Conservation (phyloP, 2,113 vertebrate genomes). For the Perca schrenkii region DNA sequence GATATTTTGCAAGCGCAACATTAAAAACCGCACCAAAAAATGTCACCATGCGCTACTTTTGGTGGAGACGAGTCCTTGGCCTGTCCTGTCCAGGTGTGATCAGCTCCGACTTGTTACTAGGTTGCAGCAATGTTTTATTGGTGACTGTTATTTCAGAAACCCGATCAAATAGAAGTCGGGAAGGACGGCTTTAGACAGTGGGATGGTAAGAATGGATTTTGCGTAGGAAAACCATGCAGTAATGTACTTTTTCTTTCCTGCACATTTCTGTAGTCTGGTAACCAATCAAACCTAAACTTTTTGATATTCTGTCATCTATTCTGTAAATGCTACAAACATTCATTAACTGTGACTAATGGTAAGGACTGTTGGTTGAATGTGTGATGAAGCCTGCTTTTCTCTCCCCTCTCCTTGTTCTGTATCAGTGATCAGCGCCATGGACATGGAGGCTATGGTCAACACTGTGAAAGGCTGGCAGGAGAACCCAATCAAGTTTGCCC, state of each 20-base stretch:
- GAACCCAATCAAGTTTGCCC: constrained; percentile 88
- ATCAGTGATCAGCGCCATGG: constrained; percentile 85
- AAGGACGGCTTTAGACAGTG: constrained; percentile 92
- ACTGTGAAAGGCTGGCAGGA: constrained; percentile 87
- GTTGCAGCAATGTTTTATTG: constrained; percentile 90
- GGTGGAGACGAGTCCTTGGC: constrained; percentile 80
- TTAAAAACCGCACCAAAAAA: not conserved
- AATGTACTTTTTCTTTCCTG: constrained; percentile 85
- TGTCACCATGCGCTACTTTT: constrained; percentile 59
- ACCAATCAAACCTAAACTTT: constrained; percentile 65
- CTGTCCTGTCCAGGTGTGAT: constrained; percentile 86
- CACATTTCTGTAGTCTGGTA: constrained; percentile 76
- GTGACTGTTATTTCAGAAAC: constrained; percentile 91
- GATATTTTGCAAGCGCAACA: not conserved
- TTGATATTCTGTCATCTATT: constrained; percentile 56
- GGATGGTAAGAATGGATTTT: constrained; percentile 92
- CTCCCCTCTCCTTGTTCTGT: constrained; percentile 56
- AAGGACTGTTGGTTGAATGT: constrained; percentile 3
- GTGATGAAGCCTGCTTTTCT: constrained; percentile 57
- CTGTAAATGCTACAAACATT: constrained; percentile 70
- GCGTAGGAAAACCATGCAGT: constrained; percentile 87
- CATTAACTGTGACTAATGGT: constrained; percentile 61
- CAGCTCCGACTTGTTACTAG: constrained; percentile 82
- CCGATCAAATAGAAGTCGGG: constrained; percentile 90
- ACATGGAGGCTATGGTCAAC: constrained; percentile 88